Evolutionary conservation across 2,113 vertebrate genomes (phyloP).

Genomic region (Larimichthys crocea): DNA sequence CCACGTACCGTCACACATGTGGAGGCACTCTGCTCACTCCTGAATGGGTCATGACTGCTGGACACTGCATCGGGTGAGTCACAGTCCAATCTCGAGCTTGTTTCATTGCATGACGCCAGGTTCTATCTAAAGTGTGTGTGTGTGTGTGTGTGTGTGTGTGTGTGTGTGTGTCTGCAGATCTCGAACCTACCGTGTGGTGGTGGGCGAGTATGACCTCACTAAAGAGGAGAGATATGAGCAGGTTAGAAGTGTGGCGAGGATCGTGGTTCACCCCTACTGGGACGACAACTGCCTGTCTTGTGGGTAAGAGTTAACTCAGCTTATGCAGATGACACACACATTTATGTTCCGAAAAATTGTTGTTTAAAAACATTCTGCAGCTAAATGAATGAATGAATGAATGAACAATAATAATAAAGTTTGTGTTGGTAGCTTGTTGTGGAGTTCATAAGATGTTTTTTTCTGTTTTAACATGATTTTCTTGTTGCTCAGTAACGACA

Average conservation of each 20-base stretch:
- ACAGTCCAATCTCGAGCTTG: not conserved
- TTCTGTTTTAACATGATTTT: not conserved
- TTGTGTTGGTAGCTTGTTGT: too few relatives aligned
- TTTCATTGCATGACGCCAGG: not conserved
- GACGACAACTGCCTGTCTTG: slow-evolving; percentile 51
- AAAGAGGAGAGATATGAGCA: slow-evolving; percentile 31
- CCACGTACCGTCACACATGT: slow-evolving; percentile 44
- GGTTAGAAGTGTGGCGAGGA: slow-evolving; percentile 37
- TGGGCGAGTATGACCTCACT: slow-evolving; percentile 48
- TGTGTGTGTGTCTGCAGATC: not conserved
- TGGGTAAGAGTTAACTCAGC: slow-evolving; percentile 35
- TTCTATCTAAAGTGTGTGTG: not conserved
- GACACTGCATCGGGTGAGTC: slow-evolving; percentile 52
- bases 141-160: not conserved
- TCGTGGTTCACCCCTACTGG: slow-evolving; percentile 55
- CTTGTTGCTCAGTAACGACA: slow-evolving; percentile 49
- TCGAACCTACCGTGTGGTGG: slow-evolving; percentile 55
- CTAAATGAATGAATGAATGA: too few relatives aligned
- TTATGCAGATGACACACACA: not conserved
- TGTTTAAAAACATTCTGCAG: too few relatives aligned
- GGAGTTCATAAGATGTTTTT: not conserved
- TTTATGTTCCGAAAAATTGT: not conserved
- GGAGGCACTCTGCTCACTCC: slow-evolving; percentile 58
- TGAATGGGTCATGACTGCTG: slow-evolving; percentile 64
- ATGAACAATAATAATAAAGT: too few relatives aligned